phyloP scores from a whole-genome alignment of 2,888 invertebrate genomes.

The Zeuzera pyrina region DNA sequence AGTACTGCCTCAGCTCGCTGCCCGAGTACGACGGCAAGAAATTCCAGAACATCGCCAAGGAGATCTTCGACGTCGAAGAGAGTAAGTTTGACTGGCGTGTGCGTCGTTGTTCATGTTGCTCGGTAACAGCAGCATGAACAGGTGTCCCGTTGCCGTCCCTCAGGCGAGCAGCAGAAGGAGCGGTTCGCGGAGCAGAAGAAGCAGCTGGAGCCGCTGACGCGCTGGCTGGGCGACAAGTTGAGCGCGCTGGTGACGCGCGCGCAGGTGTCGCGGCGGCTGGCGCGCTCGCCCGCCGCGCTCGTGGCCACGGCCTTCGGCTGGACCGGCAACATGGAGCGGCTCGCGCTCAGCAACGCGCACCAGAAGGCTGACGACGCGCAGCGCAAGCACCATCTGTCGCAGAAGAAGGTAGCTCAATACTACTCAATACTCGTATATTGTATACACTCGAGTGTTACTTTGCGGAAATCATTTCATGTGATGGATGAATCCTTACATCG shows the following conservation, averaged over 20 bases:
- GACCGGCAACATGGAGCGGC: slow-evolving; percentile 99
- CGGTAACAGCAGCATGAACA: not conserved
- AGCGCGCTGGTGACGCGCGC: slow-evolving; percentile 86
- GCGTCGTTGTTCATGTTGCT: too few species aligned
- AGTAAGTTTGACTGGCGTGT: slow-evolving; percentile 44
- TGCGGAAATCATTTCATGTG: too few species aligned
- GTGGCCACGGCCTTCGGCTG: slow-evolving; percentile 98
- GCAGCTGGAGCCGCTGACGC: slow-evolving; percentile 89
- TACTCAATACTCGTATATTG: too few species aligned
- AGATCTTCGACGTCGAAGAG: slow-evolving; percentile 91
- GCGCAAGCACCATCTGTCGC: slow-evolving; percentile 89
- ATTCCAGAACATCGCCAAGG: slow-evolving; percentile 99
- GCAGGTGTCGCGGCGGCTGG: slow-evolving; percentile 88
- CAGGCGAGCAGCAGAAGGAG: slow-evolving; percentile 78
- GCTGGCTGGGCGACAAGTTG: slow-evolving; percentile 90
- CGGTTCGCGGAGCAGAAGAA: slow-evolving; percentile 82
- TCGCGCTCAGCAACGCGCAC: slow-evolving; percentile 96
- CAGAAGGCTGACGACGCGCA: slow-evolving; percentile 94
- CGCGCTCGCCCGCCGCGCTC: slow-evolving; percentile 94
- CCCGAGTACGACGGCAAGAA: slow-evolving; percentile 99
- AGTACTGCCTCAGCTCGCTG: slow-evolving; percentile 95
- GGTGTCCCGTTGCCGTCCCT: not conserved
- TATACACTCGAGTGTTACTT: too few species aligned
- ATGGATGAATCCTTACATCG: too few species aligned
- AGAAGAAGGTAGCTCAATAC: too few species aligned